A percentile compares a stretch with the other conserved stretches of the same genome.
Conservation (phyloP, 1,140 invertebrate species). For the Oncopodura yosiiana region DNA sequence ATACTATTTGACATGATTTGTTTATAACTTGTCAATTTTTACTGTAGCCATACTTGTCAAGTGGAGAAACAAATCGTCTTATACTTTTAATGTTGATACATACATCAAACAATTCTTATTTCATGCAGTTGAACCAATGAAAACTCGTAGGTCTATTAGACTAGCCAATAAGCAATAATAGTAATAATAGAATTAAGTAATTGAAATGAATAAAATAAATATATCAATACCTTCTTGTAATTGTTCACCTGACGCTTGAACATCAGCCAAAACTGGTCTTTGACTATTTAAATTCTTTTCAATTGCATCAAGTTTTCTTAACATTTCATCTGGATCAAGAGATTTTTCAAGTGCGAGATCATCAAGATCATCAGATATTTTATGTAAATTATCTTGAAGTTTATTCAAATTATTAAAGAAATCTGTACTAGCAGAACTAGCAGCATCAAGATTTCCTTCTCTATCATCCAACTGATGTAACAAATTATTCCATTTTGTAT, state of each 20-base stretch:
- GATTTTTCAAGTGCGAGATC: slow-evolving; percentile 62
- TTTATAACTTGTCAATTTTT: no score
- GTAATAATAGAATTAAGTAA: no score
- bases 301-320: slow-evolving; percentile 67
- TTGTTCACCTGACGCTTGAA: slow-evolving; percentile 73
- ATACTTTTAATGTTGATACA: no score
- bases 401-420: slow-evolving; percentile 76
- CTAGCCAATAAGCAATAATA: no score
- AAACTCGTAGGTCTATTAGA: no score
- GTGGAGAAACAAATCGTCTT: no score
- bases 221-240: no score
- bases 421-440: slow-evolving; percentile 76
- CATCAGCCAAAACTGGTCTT: slow-evolving; percentile 71
- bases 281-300: slow-evolving; percentile 80
- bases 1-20: no score
- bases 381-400: slow-evolving; percentile 67
- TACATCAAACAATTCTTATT: no score
- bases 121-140: no score
- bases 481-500: slow-evolving; percentile 64
- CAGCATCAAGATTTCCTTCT: slow-evolving; percentile 70
- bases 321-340: slow-evolving; percentile 69
- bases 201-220: no score
- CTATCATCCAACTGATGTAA: slow-evolving; percentile 67
- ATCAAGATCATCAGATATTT: slow-evolving; percentile 75
- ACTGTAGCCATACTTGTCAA: no score